phyloP scores from a whole-genome alignment of 2,888 invertebrate species.

The Rhagonycha lutea region DNA sequence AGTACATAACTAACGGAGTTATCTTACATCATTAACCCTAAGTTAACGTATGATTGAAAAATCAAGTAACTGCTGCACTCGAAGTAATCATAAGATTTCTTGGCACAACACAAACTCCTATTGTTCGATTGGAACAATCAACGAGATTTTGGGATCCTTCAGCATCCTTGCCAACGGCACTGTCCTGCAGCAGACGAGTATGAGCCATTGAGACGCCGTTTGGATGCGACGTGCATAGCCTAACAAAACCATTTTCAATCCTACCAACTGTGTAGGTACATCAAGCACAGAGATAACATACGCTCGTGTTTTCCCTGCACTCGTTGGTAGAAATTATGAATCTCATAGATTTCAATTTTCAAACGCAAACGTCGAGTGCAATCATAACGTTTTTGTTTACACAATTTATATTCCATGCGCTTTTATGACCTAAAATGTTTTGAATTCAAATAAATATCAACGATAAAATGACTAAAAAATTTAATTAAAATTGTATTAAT shows the following conservation, averaged over 20 bases:
- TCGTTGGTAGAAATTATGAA: conserved; percentile 7
- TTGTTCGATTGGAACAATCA: conserved; percentile 37
- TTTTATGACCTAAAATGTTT: neutral
- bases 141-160: conserved; percentile 23
- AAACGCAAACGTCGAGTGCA: neutral
- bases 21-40: conserved; percentile 30
- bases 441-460: neutral
- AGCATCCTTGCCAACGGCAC: conserved; percentile 23
- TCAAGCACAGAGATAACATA: conserved; percentile 23
- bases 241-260: conserved; percentile 34
- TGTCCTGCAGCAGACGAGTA: conserved; percentile 75
- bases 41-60: neutral
- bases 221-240: conserved; percentile 56
- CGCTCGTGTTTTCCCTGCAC: conserved; percentile 8
- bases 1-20: conserved; percentile 34
- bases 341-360: neutral
- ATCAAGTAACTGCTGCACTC: conserved; percentile 11
- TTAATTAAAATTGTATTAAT: conserved; percentile 1
- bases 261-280: conserved; percentile 16
- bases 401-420: neutral
- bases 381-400: neutral
- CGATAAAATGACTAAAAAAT: neutral
- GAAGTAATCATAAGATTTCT: conserved; percentile 44
- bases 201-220: conserved; percentile 58
- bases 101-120: conserved; percentile 41